Base-by-base conservation (phyloP, 1,140 invertebrate species). In the Heterodera carotae region DNA sequence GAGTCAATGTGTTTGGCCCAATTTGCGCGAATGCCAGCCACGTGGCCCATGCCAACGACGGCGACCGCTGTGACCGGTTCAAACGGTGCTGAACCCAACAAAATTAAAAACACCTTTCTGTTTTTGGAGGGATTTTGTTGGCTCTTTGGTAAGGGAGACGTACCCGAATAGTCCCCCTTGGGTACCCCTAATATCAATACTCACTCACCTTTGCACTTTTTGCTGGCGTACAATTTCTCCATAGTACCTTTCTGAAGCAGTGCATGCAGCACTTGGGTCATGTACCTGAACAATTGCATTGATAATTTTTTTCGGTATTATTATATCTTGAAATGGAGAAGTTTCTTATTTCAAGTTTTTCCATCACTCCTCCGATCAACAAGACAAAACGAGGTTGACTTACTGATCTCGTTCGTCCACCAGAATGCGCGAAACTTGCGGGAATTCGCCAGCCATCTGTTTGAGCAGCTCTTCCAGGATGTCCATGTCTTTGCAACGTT, bases 391-490 rank as follows among this genome's bases (percentile, higher is more conserved):
- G n/a, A n/a, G n/a, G n/a, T n/a, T n/a, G n/a, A n/a, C 85, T 68
- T 79, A 86, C 33, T 79, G 72, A 89, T 99, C 96, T 71, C 97
- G 89, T 88, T 99, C 97, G 43, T 93, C 91, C 0, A 99, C 92
- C 89, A 99, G 96, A 4, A 98, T 96, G 84, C 92, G 90, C 73
- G 92, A 92, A 7, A 99, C 89, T 1, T 92, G 92, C 0, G 97
- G 97, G 89, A 94, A 98, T 86, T 98, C 92, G 48, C 92, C 93
- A 5, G 93, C 92, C 92, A 99, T 92, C 88, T 97, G 93, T 33
- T 92, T 91, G 79, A 99, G 89, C 88, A 98, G 90, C 87, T 95
- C 92, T 83, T 97, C 94, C 10, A 99, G 84, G 81, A 97, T 90
- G 89, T 97, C 95, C 80, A 92, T 92, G 83, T 94, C 91, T 34